Evolutionary conservation across 2,888 invertebrate species (phyloP).

Genomic region (Synanthedon tipuliformis): DNA sequence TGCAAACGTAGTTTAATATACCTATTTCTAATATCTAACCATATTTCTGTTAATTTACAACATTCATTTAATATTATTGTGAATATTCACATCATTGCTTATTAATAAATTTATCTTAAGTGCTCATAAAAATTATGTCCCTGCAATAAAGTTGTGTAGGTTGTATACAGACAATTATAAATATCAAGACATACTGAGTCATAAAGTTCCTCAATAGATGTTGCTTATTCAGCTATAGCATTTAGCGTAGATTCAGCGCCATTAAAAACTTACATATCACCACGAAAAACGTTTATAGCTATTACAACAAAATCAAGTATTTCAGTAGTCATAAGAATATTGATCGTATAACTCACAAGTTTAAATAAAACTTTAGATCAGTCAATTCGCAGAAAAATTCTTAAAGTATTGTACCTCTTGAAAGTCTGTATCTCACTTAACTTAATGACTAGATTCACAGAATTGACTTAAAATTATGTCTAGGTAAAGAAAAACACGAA

Average conservation of each 20-base stretch:
- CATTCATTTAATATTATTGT: conserved; percentile 25
- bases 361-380: too few species aligned
- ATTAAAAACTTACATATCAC: too few species aligned
- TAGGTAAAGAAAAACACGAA: conserved; percentile 54
- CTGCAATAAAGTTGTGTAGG: conserved; percentile 14
- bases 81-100: conserved; percentile 35
- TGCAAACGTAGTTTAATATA: neutral
- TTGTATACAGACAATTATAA: neutral
- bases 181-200: too few species aligned
- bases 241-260: too few species aligned
- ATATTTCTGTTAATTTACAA: conserved; percentile 34
- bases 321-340: too few species aligned
- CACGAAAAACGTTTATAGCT: too few species aligned
- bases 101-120: conserved; percentile 27
- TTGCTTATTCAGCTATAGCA: too few species aligned
- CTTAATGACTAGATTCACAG: conserved; percentile 30
- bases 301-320: too few species aligned
- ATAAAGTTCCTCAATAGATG: too few species aligned
- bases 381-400: too few species aligned
- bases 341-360: too few species aligned
- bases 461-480: conserved; percentile 18
- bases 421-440: conserved; percentile 44
- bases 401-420: conserved; percentile 13
- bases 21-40: conserved; percentile 2
- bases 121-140: conserved; percentile 29